Conservation (phyloP, 2,797 vertebrate species). For the Odontamblyopus rebecca region DNA sequence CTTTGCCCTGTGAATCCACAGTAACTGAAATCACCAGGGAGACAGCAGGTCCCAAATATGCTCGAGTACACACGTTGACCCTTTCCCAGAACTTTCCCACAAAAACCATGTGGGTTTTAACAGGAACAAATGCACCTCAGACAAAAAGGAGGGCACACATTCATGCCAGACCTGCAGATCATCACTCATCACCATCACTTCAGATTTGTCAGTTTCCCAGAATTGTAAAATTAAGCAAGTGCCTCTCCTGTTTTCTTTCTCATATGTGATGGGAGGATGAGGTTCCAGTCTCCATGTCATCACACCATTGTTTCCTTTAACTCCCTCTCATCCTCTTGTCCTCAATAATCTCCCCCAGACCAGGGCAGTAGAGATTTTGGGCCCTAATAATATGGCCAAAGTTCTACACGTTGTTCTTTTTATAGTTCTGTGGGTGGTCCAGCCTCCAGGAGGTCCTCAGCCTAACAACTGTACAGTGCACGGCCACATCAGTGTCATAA, state of each 20-base stretch:
- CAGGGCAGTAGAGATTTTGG: background rate
- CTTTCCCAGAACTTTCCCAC: slow-evolving; percentile 12
- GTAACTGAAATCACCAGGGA: slow-evolving; percentile 72
- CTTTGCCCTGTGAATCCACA: slow-evolving; percentile 42
- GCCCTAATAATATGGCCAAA: background rate
- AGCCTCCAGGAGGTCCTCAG: too few relatives aligned
- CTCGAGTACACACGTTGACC: slow-evolving; percentile 32
- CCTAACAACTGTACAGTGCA: too few relatives aligned
- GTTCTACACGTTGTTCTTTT: background rate
- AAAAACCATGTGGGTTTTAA: background rate
- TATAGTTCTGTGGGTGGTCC: background rate
- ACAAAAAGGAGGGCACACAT: background rate
- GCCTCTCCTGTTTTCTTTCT: background rate
- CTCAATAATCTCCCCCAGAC: background rate
- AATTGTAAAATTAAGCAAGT: background rate
- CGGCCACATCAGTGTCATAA: too few relatives aligned
- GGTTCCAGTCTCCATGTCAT: background rate
- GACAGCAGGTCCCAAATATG: slow-evolving; percentile 61
- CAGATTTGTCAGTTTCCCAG: background rate
- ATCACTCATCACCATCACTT: background rate
- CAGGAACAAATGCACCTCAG: background rate
- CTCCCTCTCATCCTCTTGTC: background rate
- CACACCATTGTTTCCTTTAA: background rate
- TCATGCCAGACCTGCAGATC: background rate
- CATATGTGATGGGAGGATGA: background rate